Evolutionary conservation across 2,888 invertebrate species (phyloP), one percentile per base, ranked within the genome.

Genomic region (Pyrrhia umbra): DNA sequence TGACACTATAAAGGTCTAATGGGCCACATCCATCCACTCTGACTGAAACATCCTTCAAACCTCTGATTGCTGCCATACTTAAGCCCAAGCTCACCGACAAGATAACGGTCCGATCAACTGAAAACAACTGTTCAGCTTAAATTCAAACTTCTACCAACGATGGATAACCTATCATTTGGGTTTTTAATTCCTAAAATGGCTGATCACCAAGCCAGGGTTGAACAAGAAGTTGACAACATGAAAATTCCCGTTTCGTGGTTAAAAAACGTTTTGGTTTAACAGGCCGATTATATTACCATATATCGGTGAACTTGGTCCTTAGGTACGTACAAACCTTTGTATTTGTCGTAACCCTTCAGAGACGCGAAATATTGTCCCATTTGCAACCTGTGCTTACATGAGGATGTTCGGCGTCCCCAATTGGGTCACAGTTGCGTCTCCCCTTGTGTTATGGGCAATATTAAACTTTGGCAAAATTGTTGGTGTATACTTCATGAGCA

Each of bases 21-120:
- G 23, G 69, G n/a, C 20, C 15, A 73, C 74, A 73, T 73, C 73
- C 73, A 73, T 58, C 57, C 50, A 46, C 34, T 60, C 34, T 27
- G 43, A 27, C 64, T 54, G 56, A 60, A 51, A 64, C 37, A 64
- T 61, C 59, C 60, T 63, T 52, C 49, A 42, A 56, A 66, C 30
- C 57, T 25, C 21, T 45, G 25, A 67, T 47, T 46, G 51, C 58
- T 58, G 27, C 10, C 18, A 20, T 40, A 27, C 30, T 13, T 30
- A 30, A 13, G 13, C 10, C 34, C 45, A 18, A 30, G 25, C 40
- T 25, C 27, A 21, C 27, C n/a, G n/a, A n/a, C n/a, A n/a, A n/a
- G n/a, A n/a, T n/a, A n/a, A n/a, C n/a, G n/a, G n/a, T n/a, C n/a
- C n/a, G n/a, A n/a, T n/a, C n/a, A n/a, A n/a, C n/a, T n/a, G n/a